Conservation (phyloP, 2,113 vertebrate species). For the Anarrhichthys ocellatus region DNA sequence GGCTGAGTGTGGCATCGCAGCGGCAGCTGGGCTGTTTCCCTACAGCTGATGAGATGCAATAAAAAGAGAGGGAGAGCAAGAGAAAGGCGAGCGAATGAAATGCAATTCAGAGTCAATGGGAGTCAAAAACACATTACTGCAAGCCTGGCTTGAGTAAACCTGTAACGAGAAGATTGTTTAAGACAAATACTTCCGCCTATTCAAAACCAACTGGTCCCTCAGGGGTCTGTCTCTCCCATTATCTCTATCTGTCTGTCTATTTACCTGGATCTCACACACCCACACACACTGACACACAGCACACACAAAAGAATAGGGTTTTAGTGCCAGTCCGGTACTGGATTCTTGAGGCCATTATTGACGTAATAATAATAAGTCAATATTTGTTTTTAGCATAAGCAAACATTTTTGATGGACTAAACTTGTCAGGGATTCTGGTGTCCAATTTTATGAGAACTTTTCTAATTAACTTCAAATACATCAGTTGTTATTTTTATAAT, state of each 20-base stretch:
- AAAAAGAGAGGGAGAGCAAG: constrained; percentile 50
- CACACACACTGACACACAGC: neutral
- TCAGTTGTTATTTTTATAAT: neutral
- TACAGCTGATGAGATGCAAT: constrained; percentile 77
- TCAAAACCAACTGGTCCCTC: constrained; percentile 47
- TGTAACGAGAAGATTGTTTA: constrained; percentile 65
- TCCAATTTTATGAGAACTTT: neutral
- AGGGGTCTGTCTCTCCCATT: constrained; percentile 25
- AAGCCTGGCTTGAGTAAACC: constrained; percentile 68
- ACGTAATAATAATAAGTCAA: neutral
- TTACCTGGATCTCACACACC: constrained; percentile 25
- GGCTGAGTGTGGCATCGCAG: constrained; percentile 75
- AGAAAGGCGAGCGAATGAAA: constrained; percentile 68
- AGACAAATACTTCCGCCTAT: constrained; percentile 58
- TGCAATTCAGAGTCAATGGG: constrained; percentile 77
- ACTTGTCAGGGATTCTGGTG: neutral
- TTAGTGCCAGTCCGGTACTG: neutral
- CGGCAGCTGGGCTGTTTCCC: constrained; percentile 70
- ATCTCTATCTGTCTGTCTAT: constrained; percentile 38
- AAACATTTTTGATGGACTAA: neutral
- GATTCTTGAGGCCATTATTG: neutral
- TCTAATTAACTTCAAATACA: neutral
- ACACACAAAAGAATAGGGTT: neutral
- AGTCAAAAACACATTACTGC: constrained; percentile 78
- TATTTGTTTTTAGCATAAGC: neutral